Percentiles rank a stretch among this genome's conserved stretches.
Conservation (phyloP, 2,113 vertebrate genomes). For the Ceyx margarethae region DNA sequence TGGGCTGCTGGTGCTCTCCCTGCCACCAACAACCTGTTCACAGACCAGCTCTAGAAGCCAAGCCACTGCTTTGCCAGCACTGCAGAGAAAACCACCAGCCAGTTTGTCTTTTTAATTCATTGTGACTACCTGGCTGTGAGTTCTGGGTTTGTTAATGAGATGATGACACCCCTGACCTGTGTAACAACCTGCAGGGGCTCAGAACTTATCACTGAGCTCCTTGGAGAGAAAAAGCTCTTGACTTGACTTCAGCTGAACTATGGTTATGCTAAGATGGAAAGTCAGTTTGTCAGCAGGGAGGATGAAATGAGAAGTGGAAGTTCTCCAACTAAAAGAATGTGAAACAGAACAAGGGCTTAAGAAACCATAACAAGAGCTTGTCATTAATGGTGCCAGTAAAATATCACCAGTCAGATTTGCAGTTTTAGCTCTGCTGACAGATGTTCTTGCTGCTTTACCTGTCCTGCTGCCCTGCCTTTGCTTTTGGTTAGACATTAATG, state of each 20-base stretch:
- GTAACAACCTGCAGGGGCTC: not conserved
- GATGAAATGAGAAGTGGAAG: not conserved
- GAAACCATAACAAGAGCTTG: not conserved
- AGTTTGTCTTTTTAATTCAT: not conserved
- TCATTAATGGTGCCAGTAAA: not conserved
- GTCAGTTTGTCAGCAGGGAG: not conserved
- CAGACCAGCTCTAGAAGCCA: not conserved
- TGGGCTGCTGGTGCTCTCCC: not conserved
- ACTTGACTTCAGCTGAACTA: not conserved
- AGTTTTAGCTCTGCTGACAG: not conserved
- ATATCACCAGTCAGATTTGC: not conserved
- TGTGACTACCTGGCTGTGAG: not conserved
- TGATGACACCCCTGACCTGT: not conserved
- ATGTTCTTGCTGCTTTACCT: not conserved
- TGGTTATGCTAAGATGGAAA: not conserved
- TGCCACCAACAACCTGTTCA: not conserved
- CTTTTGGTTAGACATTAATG: not conserved
- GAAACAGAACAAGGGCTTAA: not conserved
- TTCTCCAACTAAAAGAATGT: not conserved
- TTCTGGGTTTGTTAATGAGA: not conserved
- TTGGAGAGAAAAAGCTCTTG: not conserved
- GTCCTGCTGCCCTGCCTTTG: not conserved
- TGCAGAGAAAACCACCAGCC: not conserved
- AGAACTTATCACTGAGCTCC: not conserved
- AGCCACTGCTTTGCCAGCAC: not conserved